Evolutionary conservation across 1,140 invertebrate species (phyloP).

Genomic region (Diuraphis noxia): DNA sequence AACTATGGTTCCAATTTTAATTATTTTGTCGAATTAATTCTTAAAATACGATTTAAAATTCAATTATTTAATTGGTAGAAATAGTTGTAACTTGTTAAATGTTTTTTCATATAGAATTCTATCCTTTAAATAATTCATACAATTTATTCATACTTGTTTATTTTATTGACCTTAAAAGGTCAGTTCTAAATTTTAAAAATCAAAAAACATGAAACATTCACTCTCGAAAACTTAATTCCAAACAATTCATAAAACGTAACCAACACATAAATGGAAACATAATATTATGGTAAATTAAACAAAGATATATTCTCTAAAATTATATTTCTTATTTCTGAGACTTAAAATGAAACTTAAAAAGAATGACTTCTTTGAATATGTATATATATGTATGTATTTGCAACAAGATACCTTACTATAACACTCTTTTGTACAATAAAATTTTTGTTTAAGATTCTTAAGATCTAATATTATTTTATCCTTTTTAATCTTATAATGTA

Average conservation of each 20-base stretch:
- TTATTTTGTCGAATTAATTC: not conserved
- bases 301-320: not conserved
- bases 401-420: not conserved
- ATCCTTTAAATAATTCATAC: not conserved
- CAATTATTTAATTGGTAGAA: not conserved
- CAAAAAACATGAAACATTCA: not conserved
- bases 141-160: not conserved
- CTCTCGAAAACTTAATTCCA: not conserved
- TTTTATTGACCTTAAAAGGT: not conserved
- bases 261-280: not conserved
- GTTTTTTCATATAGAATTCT: not conserved
- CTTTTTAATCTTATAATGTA: no score
- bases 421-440: not conserved
- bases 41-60: not conserved
- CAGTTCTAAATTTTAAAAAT: not conserved
- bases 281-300: not conserved
- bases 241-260: not conserved
- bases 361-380: not conserved
- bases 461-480: not conserved
- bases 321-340: not conserved
- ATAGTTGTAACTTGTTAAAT: not conserved
- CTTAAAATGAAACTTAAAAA: not conserved
- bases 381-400: no score
- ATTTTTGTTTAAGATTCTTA: not conserved
- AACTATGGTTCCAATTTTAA: not conserved